Evolutionary conservation across 2,888 invertebrate genomes (phyloP).

Genomic region (Lasioglossum malachurum): DNA sequence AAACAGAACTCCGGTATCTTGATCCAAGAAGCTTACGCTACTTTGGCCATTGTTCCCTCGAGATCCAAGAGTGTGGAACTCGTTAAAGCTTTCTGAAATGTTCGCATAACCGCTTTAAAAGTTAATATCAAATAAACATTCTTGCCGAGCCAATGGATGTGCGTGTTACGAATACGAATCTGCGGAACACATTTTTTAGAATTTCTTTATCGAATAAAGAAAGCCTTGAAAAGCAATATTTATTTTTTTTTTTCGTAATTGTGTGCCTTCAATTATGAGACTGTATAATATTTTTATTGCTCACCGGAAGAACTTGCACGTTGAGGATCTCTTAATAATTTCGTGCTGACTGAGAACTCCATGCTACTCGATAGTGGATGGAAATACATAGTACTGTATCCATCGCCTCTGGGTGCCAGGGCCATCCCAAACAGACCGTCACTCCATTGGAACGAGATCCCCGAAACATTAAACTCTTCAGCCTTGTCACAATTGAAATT

Average conservation of each 20-base stretch:
- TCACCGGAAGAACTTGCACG: slow-evolving; percentile 83
- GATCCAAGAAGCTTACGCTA: slow-evolving; percentile 90
- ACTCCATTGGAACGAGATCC: slow-evolving; percentile 90
- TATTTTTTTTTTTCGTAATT: too few species aligned
- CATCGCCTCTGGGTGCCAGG: slow-evolving; percentile 88
- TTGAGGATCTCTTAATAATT: slow-evolving; percentile 86
- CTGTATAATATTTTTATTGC: neutral
- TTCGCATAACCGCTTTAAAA: neutral
- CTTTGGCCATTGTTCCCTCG: slow-evolving; percentile 91
- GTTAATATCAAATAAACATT: neutral
- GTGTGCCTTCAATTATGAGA: too few species aligned
- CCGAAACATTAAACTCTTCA: slow-evolving; percentile 90
- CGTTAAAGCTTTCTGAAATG: slow-evolving; percentile 86
- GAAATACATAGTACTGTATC: slow-evolving; percentile 91
- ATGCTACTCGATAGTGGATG: slow-evolving; percentile 92
- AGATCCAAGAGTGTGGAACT: slow-evolving; percentile 89
- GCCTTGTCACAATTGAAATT: slow-evolving; percentile 79
- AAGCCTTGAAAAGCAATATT: too few species aligned
- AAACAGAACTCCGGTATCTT: slow-evolving; percentile 90
- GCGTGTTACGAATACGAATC: too few species aligned
- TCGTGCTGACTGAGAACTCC: slow-evolving; percentile 91
- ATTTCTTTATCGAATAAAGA: too few species aligned
- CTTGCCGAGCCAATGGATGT: too few species aligned
- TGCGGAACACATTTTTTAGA: too few species aligned
- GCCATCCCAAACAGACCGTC: slow-evolving; percentile 92